Conservation (phyloP, 37 sponge, comb jelly and placozoan genomes). For the Ephydatia muelleri region DNA sequence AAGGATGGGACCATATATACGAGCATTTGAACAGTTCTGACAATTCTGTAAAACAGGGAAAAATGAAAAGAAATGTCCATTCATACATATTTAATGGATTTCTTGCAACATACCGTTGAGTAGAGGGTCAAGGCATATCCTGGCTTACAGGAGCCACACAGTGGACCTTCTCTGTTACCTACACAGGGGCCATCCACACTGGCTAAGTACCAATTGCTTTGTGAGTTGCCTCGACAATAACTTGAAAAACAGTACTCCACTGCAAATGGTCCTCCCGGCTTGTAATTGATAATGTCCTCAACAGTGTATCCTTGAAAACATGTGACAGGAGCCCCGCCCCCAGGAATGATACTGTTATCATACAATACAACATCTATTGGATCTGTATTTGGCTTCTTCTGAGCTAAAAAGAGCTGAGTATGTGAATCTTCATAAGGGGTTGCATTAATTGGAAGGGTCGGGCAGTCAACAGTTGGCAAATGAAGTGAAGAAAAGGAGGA, state of each 20-base stretch:
- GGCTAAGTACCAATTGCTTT: slow-evolving; percentile 38
- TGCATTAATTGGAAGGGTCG: slow-evolving; percentile 14
- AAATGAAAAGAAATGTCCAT: background rate
- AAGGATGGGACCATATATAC: slow-evolving; percentile 10
- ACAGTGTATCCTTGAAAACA: slow-evolving; percentile 42
- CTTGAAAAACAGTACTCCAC: slow-evolving; percentile 61
- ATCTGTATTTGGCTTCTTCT: slow-evolving; percentile 5
- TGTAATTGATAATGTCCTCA: slow-evolving; percentile 25
- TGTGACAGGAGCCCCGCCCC: slow-evolving; percentile 68
- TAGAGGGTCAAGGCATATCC: slow-evolving; percentile 72
- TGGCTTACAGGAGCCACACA: slow-evolving; percentile 82
- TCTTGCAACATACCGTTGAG: slow-evolving; percentile 59
- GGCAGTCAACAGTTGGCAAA: slow-evolving; percentile 15
- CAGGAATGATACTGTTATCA: slow-evolving; percentile 41
- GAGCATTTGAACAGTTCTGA: slow-evolving; percentile 43
- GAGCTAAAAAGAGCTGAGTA: background rate
- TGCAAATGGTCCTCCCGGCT: slow-evolving; percentile 19
- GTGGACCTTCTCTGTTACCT: slow-evolving; percentile 59
- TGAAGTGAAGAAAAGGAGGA: background rate
- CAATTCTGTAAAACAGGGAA: slow-evolving; percentile 40
- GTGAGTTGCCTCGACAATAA: slow-evolving; percentile 42
- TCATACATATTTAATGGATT: background rate
- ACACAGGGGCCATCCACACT: slow-evolving; percentile 62
- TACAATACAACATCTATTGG: slow-evolving; percentile 77
- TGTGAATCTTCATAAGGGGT: background rate